A percentile compares a stretch with the other conserved stretches of the same genome.
These are phyloP conservation scores for Panorpa germanica DNA, from an alignment of 2,888 invertebrate genomes.

Conservation along the genomic window DNA sequence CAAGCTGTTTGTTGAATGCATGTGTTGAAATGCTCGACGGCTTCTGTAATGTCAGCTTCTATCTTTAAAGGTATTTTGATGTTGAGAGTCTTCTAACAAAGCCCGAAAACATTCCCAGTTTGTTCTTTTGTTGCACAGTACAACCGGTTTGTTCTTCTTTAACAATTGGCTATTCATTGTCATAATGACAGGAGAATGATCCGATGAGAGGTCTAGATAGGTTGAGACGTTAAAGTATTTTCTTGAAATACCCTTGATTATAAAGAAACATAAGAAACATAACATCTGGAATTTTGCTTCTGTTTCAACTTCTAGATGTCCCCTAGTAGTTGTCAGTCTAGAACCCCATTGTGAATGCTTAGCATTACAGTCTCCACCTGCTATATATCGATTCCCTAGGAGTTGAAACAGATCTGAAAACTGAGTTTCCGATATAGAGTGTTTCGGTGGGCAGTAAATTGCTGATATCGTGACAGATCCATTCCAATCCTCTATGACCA, in stretches of 20 bases:
- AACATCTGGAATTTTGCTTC: too few relatives aligned
- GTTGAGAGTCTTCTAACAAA: too few relatives aligned
- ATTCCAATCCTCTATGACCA: too few relatives aligned
- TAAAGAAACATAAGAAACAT: slow-evolving; percentile 13
- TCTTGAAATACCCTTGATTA: slow-evolving; percentile 12
- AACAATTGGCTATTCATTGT: slow-evolving; percentile 11
- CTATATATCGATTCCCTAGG: slow-evolving; percentile 12
- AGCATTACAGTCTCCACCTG: slow-evolving; percentile 14
- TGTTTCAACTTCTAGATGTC: slow-evolving; percentile 10
- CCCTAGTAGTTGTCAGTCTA: slow-evolving; percentile 12
- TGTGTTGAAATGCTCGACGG: too few relatives aligned
- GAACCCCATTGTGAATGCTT: slow-evolving; percentile 14
- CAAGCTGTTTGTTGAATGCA: too few relatives aligned
- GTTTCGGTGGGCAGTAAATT: slow-evolving; percentile 14
- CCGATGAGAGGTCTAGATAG: slow-evolving; percentile 13
- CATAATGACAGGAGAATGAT: slow-evolving; percentile 14
- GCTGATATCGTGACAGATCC: too few relatives aligned
- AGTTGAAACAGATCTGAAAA: slow-evolving; percentile 11
- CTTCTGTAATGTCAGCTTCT: too few relatives aligned
- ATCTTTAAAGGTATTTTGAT: too few relatives aligned
- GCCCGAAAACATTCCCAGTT: slow-evolving; percentile 10
- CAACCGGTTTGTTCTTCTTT: slow-evolving; percentile 10
- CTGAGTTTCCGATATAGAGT: slow-evolving; percentile 12
- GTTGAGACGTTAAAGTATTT: slow-evolving; percentile 11
- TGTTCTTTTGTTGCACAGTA: slow-evolving; percentile 10